phyloP scores from a whole-genome alignment of 2,797 vertebrate species.

The Coregonus sp. region DNA sequence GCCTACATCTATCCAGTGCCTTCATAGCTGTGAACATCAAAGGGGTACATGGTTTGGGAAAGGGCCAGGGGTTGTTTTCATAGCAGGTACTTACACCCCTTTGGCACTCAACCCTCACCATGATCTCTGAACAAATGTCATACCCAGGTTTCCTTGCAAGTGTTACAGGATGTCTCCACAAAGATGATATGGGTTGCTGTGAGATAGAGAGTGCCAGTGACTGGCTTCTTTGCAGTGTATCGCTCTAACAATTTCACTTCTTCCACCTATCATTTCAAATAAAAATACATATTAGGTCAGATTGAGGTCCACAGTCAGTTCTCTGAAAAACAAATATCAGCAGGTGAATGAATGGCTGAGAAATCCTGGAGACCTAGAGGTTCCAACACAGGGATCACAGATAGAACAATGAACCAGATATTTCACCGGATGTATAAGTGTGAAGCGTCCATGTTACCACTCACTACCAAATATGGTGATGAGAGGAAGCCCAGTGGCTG shows the following conservation, averaged over 20 bases:
- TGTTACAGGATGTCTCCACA: slow-evolving; percentile 71
- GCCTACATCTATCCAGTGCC: background rate
- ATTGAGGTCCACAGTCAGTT: background rate
- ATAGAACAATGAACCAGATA: too few species aligned
- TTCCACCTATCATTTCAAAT: slow-evolving; percentile 69
- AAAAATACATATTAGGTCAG: background rate
- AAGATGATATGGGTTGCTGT: slow-evolving; percentile 83
- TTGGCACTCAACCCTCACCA: background rate
- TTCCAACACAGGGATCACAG: background rate
- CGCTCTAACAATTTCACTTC: slow-evolving; percentile 78
- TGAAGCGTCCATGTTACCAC: too few species aligned
- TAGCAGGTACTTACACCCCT: background rate
- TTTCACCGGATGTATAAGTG: too few species aligned
- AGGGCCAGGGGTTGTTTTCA: background rate
- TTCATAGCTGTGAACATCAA: background rate
- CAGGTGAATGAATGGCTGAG: background rate
- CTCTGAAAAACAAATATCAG: background rate
- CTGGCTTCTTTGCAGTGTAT: slow-evolving; percentile 70
- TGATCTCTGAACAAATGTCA: background rate
- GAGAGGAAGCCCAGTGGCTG: too few species aligned
- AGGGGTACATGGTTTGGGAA: too few species aligned
- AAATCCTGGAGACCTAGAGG: background rate
- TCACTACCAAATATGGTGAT: too few species aligned
- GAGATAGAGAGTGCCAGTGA: slow-evolving; percentile 77
- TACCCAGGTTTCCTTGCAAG: slow-evolving; percentile 82